Conservation (phyloP, 2,113 vertebrate genomes). For the Mustela nigripes region DNA sequence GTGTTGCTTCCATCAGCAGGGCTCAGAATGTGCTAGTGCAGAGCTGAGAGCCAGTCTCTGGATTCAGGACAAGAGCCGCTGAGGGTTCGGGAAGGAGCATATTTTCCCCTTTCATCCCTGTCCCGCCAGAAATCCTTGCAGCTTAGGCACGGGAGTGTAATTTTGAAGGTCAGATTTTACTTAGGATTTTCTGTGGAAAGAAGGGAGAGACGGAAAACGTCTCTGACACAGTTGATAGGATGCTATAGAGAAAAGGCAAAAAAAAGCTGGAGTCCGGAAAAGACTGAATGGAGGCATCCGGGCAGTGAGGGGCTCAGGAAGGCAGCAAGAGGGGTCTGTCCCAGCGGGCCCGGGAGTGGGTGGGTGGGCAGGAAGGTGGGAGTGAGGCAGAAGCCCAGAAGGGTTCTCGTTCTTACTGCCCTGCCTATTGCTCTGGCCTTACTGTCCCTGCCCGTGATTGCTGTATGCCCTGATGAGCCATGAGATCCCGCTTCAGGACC, state of each 20-base stretch:
- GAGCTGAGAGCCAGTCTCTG: not conserved
- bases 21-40: not conserved
- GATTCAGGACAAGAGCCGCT: not conserved
- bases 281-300: not conserved
- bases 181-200: not conserved
- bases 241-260: not conserved
- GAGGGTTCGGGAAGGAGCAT: not conserved
- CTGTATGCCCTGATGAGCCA: not conserved
- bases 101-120: not conserved
- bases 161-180: not conserved
- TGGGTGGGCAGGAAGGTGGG: not conserved
- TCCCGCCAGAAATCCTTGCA: not conserved
- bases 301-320: not conserved
- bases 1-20: no score
- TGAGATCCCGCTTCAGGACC: not conserved
- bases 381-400: not conserved
- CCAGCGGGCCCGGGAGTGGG: no score
- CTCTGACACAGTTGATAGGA: slow-evolving; percentile 25
- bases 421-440: not conserved
- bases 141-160: not conserved
- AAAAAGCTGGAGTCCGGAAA: not conserved
- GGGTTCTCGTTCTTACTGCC: not conserved
- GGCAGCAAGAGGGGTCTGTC: not conserved
- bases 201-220: not conserved
- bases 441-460: not conserved